Evolutionary conservation across 1,140 invertebrate species (phyloP).

Genomic region (Antheraea mylitta): DNA sequence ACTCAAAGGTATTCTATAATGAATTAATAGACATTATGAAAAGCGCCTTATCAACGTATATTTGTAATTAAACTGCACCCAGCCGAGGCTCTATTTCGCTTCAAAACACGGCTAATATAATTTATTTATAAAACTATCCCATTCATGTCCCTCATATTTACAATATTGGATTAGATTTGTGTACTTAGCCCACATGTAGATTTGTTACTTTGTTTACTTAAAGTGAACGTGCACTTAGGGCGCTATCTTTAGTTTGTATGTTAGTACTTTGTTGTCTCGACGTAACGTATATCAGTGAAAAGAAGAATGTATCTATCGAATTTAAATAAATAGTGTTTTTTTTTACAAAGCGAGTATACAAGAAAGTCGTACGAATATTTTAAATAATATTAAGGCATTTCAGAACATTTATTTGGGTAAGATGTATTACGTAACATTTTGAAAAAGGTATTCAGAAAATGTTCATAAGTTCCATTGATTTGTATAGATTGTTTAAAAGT

Average conservation of each 20-base stretch:
- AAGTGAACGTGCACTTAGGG: not conserved
- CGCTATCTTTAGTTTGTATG: no score
- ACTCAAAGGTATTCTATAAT: not conserved
- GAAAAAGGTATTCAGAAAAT: no score
- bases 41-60: not conserved
- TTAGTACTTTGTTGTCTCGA: not conserved
- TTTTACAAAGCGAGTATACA: no score
- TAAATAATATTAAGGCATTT: no score
- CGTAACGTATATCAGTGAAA: not conserved
- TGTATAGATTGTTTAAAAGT: no score
- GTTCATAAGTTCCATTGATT: no score
- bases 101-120: not conserved
- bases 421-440: no score
- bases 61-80: not conserved
- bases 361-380: no score
- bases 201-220: not conserved
- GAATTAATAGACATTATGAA: not conserved
- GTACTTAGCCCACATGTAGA: not conserved
- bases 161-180: conserved; percentile 27
- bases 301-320: not conserved
- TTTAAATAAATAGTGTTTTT: no score
- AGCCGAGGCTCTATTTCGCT: not conserved
- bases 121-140: conserved; percentile 29
- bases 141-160: conserved; percentile 52
- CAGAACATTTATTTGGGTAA: no score